Evolutionary conservation across 1,140 invertebrate genomes (phyloP).

Genomic region (Fopius arisanus): DNA sequence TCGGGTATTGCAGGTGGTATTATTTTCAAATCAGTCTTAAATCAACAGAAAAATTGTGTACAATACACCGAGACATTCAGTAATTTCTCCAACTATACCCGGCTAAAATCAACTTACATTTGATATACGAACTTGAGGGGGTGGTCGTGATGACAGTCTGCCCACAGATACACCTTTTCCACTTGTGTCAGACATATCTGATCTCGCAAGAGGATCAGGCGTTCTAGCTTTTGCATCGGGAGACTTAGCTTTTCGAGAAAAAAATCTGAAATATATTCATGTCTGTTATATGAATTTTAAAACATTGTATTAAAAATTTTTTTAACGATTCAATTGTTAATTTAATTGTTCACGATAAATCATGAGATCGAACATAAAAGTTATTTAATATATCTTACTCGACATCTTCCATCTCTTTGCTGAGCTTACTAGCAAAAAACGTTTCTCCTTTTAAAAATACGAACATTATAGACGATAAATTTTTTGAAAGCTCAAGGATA

Average conservation of each 20-base stretch:
- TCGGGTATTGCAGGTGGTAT: constrained; percentile 75
- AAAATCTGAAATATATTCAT: constrained; percentile 72
- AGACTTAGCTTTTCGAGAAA: constrained; percentile 78
- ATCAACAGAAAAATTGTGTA: background rate
- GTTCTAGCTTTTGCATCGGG: constrained; percentile 73
- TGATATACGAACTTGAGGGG: constrained; percentile 59
- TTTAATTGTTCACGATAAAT: too few species aligned
- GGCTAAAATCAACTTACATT: constrained; percentile 47
- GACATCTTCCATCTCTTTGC: constrained; percentile 55
- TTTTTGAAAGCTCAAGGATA: background rate
- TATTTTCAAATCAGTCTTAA: constrained; percentile 73
- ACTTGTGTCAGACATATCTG: constrained; percentile 61
- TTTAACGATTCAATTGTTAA: too few species aligned
- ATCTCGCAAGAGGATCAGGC: constrained; percentile 69
- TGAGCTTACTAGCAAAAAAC: constrained; percentile 55
- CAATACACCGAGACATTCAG: too few species aligned
- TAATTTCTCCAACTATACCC: constrained; percentile 32
- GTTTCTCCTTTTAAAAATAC: background rate
- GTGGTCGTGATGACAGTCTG: constrained; percentile 41
- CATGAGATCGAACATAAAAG: too few species aligned
- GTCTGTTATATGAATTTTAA: too few species aligned
- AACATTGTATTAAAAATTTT: too few species aligned
- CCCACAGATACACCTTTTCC: constrained; percentile 31
- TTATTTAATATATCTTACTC: constrained; percentile 51
- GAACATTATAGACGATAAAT: background rate